phyloP scores from a whole-genome alignment of 1,140 invertebrate species.

The Ylistrum balloti region DNA sequence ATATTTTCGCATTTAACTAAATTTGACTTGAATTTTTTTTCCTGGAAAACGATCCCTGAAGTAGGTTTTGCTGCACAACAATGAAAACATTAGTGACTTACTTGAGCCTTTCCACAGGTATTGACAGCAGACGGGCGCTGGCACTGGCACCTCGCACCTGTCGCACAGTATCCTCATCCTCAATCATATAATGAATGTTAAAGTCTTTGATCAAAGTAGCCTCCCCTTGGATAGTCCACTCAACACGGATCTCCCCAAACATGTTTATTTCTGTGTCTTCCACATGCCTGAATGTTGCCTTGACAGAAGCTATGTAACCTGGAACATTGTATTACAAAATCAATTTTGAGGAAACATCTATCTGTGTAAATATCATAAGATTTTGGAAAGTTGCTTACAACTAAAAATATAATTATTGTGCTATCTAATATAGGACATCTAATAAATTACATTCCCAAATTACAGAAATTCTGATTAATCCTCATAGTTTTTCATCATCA shows the following conservation, averaged over 20 bases:
- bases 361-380: background rate
- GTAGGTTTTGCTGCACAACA: too few relatives aligned
- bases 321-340: slow-evolving; percentile 44
- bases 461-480: too few relatives aligned
- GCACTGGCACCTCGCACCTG: slow-evolving; percentile 79
- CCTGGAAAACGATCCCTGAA: too few relatives aligned
- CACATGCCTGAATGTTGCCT: slow-evolving; percentile 69
- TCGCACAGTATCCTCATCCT: slow-evolving; percentile 75
- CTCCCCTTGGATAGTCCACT: slow-evolving; percentile 76
- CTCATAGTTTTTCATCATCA: too few relatives aligned
- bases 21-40: too few relatives aligned
- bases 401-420: background rate
- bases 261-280: slow-evolving; percentile 70
- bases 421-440: background rate
- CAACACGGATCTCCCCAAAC: slow-evolving; percentile 76
- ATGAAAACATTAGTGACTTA: slow-evolving; percentile 61
- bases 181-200: slow-evolving; percentile 74
- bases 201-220: slow-evolving; percentile 78
- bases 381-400: background rate
- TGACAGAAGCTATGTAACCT: slow-evolving; percentile 74
- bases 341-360: background rate
- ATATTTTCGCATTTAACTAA: too few relatives aligned
- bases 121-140: slow-evolving; percentile 70
- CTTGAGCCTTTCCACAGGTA: slow-evolving; percentile 79
- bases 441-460: too few relatives aligned